Percentiles rank a stretch among this genome's conserved stretches.
Evolutionary conservation across 2,797 vertebrate genomes (phyloP).

Genomic region (Brachymystax lenok): DNA sequence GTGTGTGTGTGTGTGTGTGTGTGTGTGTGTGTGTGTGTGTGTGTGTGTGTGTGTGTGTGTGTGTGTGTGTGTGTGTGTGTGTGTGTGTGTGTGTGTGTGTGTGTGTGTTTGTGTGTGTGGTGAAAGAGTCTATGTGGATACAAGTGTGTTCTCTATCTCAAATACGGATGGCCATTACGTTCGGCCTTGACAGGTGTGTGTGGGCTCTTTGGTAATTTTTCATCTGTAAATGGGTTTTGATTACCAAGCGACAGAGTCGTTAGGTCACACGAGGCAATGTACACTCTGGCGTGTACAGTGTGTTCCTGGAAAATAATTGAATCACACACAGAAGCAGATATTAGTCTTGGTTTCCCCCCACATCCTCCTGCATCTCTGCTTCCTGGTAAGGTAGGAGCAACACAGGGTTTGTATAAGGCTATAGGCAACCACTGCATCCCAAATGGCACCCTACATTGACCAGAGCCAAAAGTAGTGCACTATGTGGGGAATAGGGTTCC

Average conservation of each 20-base stretch:
- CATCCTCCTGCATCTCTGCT: slow-evolving; percentile 26
- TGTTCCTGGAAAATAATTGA: slow-evolving; percentile 45
- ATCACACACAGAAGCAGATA: slow-evolving; percentile 45
- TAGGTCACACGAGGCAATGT: slow-evolving; percentile 30
- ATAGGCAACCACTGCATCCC: slow-evolving; percentile 1
- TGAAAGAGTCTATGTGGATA: slow-evolving; percentile 12
- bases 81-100: slow-evolving; percentile 9
- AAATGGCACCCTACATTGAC: no score
- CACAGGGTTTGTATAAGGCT: slow-evolving; percentile 38
- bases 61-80: not conserved
- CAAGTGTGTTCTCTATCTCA: not conserved
- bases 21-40: slow-evolving; percentile 8
- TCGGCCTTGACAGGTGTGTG: slow-evolving; percentile 27
- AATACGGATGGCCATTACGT: slow-evolving; percentile 11
- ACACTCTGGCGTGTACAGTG: slow-evolving; percentile 14
- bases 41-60: slow-evolving; percentile 8
- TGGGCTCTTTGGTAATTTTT: slow-evolving; percentile 28
- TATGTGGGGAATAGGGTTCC: no score
- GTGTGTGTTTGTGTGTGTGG: not conserved
- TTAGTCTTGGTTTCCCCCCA: slow-evolving; percentile 33
- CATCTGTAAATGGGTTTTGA: slow-evolving; percentile 39
- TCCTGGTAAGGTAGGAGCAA: slow-evolving; percentile 8
- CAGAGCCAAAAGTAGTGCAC: no score
- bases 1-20: slow-evolving; percentile 19
- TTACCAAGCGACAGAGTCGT: slow-evolving; percentile 53